Evolutionary conservation across 92 coral and sea anemone species (phyloP).

Genomic region (Epizoanthus scotinus): DNA sequence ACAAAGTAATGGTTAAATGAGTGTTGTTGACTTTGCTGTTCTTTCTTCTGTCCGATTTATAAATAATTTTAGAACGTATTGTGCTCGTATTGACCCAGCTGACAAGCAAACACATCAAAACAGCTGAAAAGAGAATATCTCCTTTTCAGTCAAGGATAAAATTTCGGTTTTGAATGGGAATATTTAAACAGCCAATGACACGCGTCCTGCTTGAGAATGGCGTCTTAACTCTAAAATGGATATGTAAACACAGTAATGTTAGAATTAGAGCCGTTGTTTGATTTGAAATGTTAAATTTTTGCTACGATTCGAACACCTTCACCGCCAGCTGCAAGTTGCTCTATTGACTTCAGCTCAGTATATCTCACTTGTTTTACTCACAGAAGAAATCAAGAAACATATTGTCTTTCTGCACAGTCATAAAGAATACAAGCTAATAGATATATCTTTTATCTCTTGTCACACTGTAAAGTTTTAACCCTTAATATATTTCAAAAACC

Average conservation of each 20-base stretch:
- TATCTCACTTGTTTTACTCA: neutral
- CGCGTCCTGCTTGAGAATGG: slow-evolving; percentile 1
- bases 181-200: slow-evolving; percentile 4
- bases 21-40: slow-evolving; percentile 26
- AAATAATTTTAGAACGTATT: slow-evolving; percentile 30
- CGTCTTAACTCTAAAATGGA: neutral
- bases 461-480: neutral
- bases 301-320: neutral
- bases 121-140: slow-evolving; percentile 32
- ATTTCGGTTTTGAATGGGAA: slow-evolving; percentile 16
- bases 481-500: slow-evolving; percentile 27
- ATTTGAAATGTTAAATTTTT: neutral
- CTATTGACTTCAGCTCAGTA: neutral
- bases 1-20: slow-evolving; percentile 21
- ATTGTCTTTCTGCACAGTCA: neutral
- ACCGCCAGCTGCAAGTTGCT: neutral
- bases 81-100: slow-evolving; percentile 29
- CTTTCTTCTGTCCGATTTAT: slow-evolving; percentile 30
- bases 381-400: neutral
- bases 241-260: slow-evolving; percentile 4
- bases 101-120: slow-evolving; percentile 26
- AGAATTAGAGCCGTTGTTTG: neutral
- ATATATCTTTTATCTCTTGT: neutral
- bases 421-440: neutral
- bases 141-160: slow-evolving; percentile 27